Conservation (phyloP, 2,797 vertebrate species). For the Danio albolineatus region DNA sequence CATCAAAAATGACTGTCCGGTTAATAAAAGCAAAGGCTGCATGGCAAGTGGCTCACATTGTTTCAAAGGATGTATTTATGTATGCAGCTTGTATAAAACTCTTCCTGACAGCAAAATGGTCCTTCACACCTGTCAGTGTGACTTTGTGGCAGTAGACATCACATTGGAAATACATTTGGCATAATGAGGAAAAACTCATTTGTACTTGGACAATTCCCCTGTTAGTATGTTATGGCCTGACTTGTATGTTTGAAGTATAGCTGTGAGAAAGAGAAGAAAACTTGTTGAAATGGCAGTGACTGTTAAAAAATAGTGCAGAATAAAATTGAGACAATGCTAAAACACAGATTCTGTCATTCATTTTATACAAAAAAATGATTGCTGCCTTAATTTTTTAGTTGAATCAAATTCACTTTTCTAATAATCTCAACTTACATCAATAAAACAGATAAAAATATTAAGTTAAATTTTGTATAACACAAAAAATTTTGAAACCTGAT, state of each 20-base stretch:
- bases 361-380: too few relatives aligned
- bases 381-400: too few relatives aligned
- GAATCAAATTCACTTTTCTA: too few relatives aligned
- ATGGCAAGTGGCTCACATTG: slow-evolving; percentile 19
- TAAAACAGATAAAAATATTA: too few relatives aligned
- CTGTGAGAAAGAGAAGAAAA: slow-evolving; percentile 10
- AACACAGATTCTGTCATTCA: neutral
- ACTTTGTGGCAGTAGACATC: slow-evolving; percentile 8
- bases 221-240: slow-evolving; percentile 9
- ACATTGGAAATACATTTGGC: neutral
- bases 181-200: neutral
- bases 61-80: neutral
- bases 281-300: slow-evolving; percentile 61
- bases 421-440: too few relatives aligned
- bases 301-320: slow-evolving; percentile 56
- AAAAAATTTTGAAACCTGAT: too few relatives aligned
- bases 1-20: neutral
- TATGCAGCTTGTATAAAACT: slow-evolving; percentile 2
- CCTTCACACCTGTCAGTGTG: neutral
- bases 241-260: neutral
- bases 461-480: too few relatives aligned
- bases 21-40: slow-evolving; percentile 5
- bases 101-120: slow-evolving; percentile 6
- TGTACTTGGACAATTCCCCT: neutral
- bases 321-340: slow-evolving; percentile 39